Evolutionary conservation across 2,797 vertebrate species (phyloP), one percentile per base, ranked within the genome.

Genomic region (Melanotaenia maccullochi): DNA sequence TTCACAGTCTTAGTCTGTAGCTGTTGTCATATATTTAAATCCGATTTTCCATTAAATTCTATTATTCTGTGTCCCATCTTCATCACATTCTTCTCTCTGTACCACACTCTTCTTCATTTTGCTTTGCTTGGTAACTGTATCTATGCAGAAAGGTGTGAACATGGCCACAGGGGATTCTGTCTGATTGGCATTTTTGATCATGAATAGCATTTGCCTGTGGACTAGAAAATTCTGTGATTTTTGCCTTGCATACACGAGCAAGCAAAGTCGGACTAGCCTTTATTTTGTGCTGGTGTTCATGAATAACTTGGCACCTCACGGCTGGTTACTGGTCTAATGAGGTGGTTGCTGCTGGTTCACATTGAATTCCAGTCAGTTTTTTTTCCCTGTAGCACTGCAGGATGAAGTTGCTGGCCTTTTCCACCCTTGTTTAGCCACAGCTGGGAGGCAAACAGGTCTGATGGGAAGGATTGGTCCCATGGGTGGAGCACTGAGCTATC

Each of bases 401-500:
- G 52, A 60, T 54, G 69, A 16, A 77, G 68, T 63, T 18, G 6
- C n/a, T 30, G 65, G 52, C 67, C 62, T 68, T 33, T 35, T 73
- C 57, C 68, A 42, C 16, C 73, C 49, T 32, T 57, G 40, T 62
- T 74, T 54, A 52, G 60, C 63, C 40, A 40, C 20, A n/a, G 65
- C 68, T 65, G 33, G 8, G 58, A 80, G 74, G 61, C 5, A 30
- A 71, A 93, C 88, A 87, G 78, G 92, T 95, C 79, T 92, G 93
- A 82, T 93, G 71, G 93, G 36, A 65, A 71, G 75, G 70, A 66
- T 71, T 93, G 49, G 56, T 84, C 84, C 60, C 89, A 84, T 72
- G 94, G 94, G 78, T 94, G 92, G 79, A 83, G 87, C 75, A 89
- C 93, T 84, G 94, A 95, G 93, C 94, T 67, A 67, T 78, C 60